Evolutionary conservation across 53 echinoderm and acorn worm species (phyloP).

Genomic region (Holothuria scabra): DNA sequence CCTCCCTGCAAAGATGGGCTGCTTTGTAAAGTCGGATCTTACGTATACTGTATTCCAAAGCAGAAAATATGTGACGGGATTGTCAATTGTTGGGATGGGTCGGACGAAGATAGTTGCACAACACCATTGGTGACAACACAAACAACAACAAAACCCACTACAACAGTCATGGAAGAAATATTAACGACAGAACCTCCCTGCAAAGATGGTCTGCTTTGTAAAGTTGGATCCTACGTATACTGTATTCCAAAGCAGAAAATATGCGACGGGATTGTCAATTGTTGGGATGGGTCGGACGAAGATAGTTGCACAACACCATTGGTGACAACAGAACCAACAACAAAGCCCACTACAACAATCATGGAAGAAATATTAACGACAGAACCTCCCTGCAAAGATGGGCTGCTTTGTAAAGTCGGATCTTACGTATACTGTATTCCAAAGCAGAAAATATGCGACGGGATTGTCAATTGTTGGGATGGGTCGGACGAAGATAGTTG

Average conservation of each 20-base stretch:
- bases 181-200: conserved; percentile 43
- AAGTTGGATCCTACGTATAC: too few species aligned
- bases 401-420: conserved; percentile 32
- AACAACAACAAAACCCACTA: background rate
- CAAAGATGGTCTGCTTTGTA: background rate
- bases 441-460: conserved; percentile 46
- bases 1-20: conserved; percentile 22
- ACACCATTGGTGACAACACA: background rate
- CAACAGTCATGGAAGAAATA: conserved; percentile 30
- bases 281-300: too few species aligned
- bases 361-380: conserved; percentile 50
- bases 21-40: conserved; percentile 31
- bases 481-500: conserved; percentile 63
- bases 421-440: conserved; percentile 38
- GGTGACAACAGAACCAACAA: conserved; percentile 48
- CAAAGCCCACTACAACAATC: conserved; percentile 6
- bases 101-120: conserved; percentile 55
- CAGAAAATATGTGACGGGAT: conserved; percentile 50
- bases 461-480: conserved; percentile 34
- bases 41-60: conserved; percentile 37
- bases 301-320: too few species aligned
- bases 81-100: conserved; percentile 45
- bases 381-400: conserved; percentile 22
- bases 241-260: too few species aligned
- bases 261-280: too few species aligned